Evolutionary conservation across 2,113 vertebrate genomes (phyloP).

Genomic region (Glaucomys volans): DNA sequence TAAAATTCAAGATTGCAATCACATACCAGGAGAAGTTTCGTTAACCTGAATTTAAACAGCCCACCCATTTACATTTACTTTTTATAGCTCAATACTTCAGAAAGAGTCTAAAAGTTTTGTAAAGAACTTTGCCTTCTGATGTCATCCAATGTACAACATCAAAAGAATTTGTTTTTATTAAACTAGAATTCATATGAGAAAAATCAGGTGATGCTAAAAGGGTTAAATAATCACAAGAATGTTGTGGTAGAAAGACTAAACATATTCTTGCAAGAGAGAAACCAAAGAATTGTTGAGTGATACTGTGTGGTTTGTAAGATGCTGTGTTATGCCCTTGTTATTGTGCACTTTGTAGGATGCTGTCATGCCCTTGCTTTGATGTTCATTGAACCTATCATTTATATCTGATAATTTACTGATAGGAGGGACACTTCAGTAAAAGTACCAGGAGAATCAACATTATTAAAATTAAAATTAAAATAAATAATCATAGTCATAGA

Average conservation of each 20-base stretch:
- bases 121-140: constrained; percentile 40
- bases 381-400: background rate
- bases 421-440: background rate
- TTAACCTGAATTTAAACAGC: constrained; percentile 38
- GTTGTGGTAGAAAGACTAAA: background rate
- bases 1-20: background rate
- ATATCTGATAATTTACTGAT: background rate
- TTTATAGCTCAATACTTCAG: background rate
- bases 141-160: background rate
- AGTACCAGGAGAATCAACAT: background rate
- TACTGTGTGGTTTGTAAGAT: background rate
- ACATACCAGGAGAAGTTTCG: background rate
- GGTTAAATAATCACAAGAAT: background rate
- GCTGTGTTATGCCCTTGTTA: too few relatives aligned
- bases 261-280: background rate
- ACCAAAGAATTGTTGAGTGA: background rate
- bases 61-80: background rate
- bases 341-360: background rate
- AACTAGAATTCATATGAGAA: background rate
- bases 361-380: background rate
- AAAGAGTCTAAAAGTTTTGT: background rate
- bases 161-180: constrained; percentile 1
- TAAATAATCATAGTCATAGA: background rate
- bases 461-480: too few relatives aligned
- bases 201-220: background rate